These are phyloP conservation scores for Conus canariensis DNA, from an alignment of 2,888 invertebrate genomes.

Conservation along the genomic window DNA sequence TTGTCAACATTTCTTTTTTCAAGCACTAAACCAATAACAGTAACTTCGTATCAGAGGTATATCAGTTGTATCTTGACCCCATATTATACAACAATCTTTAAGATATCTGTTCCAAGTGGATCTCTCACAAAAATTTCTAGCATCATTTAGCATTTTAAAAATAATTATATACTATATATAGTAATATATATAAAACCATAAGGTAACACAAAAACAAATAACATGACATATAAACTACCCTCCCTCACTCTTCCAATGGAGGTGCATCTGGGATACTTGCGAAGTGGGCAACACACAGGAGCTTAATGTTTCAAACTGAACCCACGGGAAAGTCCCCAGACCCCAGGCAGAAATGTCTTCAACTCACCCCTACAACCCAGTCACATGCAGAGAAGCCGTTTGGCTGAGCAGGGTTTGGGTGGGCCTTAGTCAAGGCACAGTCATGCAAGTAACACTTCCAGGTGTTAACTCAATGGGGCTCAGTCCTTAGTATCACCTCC, in stretches of 20 bases:
- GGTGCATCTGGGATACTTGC: constrained; percentile 43
- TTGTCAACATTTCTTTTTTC: too few species aligned
- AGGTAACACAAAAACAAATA: too few species aligned
- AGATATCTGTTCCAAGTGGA: neutral
- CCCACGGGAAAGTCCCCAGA: constrained; percentile 74
- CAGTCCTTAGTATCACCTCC: constrained; percentile 55
- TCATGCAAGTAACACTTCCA: constrained; percentile 64
- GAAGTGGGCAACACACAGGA: constrained; percentile 59
- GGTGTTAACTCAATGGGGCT: constrained; percentile 70
- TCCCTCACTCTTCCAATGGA: too few species aligned
- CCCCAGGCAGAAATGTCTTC: constrained; percentile 64
- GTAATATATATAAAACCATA: neutral
- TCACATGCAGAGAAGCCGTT: constrained; percentile 59
- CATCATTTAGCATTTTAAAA: neutral
- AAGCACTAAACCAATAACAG: neutral
- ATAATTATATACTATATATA: neutral
- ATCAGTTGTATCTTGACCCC: neutral
- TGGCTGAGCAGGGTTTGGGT: constrained; percentile 62
- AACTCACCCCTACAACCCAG: constrained; percentile 48
- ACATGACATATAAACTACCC: neutral
- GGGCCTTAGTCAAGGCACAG: constrained; percentile 68
- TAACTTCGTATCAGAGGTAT: neutral
- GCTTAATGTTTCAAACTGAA: constrained; percentile 40
- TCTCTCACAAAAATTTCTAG: neutral
- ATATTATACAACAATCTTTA: neutral